Evolutionary conservation across 1,140 invertebrate genomes (phyloP).

Genomic region (Drosophila elegans): DNA sequence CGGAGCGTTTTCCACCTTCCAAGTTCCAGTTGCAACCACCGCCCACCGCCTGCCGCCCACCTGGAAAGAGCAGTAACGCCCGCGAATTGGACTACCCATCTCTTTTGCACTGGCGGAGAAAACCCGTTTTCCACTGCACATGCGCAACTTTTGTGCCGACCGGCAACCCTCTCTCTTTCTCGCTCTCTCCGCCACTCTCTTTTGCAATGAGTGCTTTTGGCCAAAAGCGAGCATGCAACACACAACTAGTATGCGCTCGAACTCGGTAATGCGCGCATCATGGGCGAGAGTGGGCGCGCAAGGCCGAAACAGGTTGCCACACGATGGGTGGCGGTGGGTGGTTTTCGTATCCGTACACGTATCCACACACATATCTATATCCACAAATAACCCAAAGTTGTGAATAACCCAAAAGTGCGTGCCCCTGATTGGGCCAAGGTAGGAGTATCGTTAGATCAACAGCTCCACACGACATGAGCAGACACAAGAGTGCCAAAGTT

Average conservation of each 20-base stretch:
- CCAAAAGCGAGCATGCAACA: conserved; percentile 67
- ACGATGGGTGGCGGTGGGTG: conserved; percentile 12
- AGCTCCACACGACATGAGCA: conserved; percentile 16
- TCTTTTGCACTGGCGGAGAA: conserved; percentile 45
- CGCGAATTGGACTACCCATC: conserved; percentile 23
- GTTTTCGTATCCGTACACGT: not conserved
- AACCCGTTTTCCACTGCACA: conserved; percentile 67
- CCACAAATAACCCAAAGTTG: conserved; percentile 9
- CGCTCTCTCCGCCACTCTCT: conserved; percentile 27
- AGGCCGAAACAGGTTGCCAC: conserved; percentile 28
- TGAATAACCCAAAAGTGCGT: conserved; percentile 50
- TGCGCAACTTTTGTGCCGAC: conserved; percentile 55
- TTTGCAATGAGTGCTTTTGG: conserved; percentile 41
- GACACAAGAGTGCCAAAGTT: conserved; percentile 28
- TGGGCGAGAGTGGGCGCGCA: conserved; percentile 80
- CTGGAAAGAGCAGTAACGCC: conserved; percentile 67
- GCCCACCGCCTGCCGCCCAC: conserved; percentile 23
- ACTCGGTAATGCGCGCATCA: conserved; percentile 80
- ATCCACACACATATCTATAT: too few species aligned
- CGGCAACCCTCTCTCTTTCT: conserved; percentile 24
- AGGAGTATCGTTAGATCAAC: conserved; percentile 10
- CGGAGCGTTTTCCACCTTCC: conserved; percentile 64
- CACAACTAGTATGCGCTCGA: conserved; percentile 84
- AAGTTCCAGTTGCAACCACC: conserved; percentile 54
- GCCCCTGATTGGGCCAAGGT: conserved; percentile 31